Evolutionary conservation across 2,888 invertebrate species (phyloP).

Genomic region (Matsumyia berberina): DNA sequence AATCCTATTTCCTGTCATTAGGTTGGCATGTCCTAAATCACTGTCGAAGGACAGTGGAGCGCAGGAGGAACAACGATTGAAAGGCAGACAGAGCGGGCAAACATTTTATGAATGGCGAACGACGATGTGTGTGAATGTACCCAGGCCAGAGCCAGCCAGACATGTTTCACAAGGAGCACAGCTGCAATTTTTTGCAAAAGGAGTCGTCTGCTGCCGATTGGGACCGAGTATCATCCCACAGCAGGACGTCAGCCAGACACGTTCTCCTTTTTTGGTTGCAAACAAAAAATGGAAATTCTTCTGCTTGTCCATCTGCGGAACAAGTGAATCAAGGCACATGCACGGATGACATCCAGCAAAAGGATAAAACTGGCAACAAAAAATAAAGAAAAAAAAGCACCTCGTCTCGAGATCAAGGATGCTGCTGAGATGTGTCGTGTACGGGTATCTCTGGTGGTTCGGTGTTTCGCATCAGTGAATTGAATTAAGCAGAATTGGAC

Average conservation of each 20-base stretch:
- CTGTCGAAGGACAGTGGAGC: background rate
- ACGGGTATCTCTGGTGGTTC: constrained; percentile 6
- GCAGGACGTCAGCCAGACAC: constrained; percentile 73
- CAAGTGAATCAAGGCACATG: constrained; percentile 64
- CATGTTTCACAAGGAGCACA: constrained; percentile 41
- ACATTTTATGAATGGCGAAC: constrained; percentile 54
- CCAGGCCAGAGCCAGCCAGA: constrained; percentile 24
- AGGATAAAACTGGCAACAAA: constrained; percentile 37
- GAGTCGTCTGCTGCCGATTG: constrained; percentile 18
- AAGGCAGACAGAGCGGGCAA: constrained; percentile 21
- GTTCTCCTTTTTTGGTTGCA: constrained; percentile 54
- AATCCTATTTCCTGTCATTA: constrained; percentile 62
- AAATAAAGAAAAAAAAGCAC: constrained; percentile 13
- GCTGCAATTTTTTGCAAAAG: constrained; percentile 48
- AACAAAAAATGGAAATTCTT: background rate
- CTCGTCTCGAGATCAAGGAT: constrained; percentile 60
- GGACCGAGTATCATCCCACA: constrained; percentile 28
- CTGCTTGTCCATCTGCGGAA: constrained; percentile 3
- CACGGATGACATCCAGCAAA: constrained; percentile 61
- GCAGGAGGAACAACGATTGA: constrained; percentile 32
- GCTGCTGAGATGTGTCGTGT: constrained; percentile 34
- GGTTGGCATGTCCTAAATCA: constrained; percentile 38
- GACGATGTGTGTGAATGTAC: constrained; percentile 18
- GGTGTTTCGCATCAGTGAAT: constrained; percentile 49
- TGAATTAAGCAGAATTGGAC: constrained; percentile 38